phyloP scores from a whole-genome alignment of 2,888 invertebrate genomes.

The Exocentrus adspersus region DNA sequence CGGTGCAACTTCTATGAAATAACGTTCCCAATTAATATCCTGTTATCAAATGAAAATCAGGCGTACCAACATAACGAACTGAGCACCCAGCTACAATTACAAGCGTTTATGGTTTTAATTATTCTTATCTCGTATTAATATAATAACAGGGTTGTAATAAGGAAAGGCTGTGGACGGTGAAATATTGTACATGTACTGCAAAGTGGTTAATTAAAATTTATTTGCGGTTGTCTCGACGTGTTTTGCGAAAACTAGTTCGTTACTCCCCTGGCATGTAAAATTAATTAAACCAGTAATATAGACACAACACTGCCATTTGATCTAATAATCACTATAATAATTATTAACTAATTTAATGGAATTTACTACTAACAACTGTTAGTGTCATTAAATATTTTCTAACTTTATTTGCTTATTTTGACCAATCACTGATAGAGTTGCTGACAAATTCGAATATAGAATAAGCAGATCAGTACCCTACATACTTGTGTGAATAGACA shows the following conservation, averaged over 20 bases:
- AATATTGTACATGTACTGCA: conserved; percentile 42
- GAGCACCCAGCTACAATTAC: conserved; percentile 58
- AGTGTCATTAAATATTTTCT: too few species aligned
- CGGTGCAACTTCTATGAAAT: conserved; percentile 54
- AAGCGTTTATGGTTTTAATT: conserved; percentile 62
- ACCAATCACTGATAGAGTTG: too few species aligned
- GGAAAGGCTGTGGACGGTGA: conserved; percentile 53
- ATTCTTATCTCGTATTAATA: conserved; percentile 61
- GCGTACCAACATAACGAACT: conserved; percentile 53
- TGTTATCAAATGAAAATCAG: conserved; percentile 60
- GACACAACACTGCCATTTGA: too few species aligned
- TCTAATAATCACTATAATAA: too few species aligned
- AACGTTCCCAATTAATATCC: conserved; percentile 58
- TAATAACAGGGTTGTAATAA: conserved; percentile 59
- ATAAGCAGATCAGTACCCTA: neutral
- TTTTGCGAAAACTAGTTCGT: too few species aligned
- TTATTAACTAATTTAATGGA: too few species aligned
- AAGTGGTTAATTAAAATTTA: conserved; percentile 29
- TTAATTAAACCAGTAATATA: too few species aligned
- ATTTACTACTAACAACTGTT: too few species aligned
- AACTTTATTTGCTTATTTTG: too few species aligned
- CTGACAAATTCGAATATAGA: too few species aligned
- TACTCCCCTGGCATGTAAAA: too few species aligned
- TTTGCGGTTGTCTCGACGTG: conserved; percentile 1
- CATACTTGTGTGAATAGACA: too few species aligned